Conservation (phyloP, 1,140 invertebrate species). For the Scaptomyza hsui region DNA sequence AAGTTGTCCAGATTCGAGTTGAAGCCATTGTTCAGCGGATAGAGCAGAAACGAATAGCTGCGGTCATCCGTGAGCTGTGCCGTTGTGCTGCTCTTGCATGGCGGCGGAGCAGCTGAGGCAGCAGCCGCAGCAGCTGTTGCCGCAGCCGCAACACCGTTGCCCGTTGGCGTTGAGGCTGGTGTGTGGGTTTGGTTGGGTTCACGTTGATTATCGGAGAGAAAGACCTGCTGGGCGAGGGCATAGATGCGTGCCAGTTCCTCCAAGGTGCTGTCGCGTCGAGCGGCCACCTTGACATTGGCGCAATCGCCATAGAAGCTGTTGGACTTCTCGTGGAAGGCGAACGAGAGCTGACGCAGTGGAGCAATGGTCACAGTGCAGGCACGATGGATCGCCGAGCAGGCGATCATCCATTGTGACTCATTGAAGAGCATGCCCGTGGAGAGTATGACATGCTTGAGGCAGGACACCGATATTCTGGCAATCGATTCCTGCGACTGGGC, state of each 20-base stretch:
- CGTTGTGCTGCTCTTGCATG: conserved; percentile 21
- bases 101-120: conserved; percentile 4
- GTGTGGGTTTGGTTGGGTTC: conserved; percentile 55
- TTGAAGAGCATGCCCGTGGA: conserved; percentile 92
- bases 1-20: conserved; percentile 91
- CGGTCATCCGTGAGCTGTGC: conserved; percentile 87
- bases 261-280: conserved; percentile 91
- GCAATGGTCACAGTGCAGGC: conserved; percentile 93
- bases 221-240: conserved; percentile 93
- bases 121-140: conserved; percentile 15
- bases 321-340: conserved; percentile 94
- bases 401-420: conserved; percentile 93
- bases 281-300: conserved; percentile 96
- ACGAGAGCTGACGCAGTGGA: conserved; percentile 92
- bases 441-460: conserved; percentile 94
- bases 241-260: conserved; percentile 92
- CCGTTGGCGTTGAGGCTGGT: conserved; percentile 3
- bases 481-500: conserved; percentile 94
- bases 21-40: conserved; percentile 90
- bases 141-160: conserved; percentile 22
- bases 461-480: conserved; percentile 95
- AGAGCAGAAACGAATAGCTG: conserved; percentile 95
- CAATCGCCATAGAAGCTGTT: conserved; percentile 97
- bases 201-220: conserved; percentile 86
- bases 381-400: conserved; percentile 90